Evolutionary conservation across 2,113 vertebrate genomes (phyloP), one percentile per base, ranked within the genome.

Genomic region (Garra rufa): DNA sequence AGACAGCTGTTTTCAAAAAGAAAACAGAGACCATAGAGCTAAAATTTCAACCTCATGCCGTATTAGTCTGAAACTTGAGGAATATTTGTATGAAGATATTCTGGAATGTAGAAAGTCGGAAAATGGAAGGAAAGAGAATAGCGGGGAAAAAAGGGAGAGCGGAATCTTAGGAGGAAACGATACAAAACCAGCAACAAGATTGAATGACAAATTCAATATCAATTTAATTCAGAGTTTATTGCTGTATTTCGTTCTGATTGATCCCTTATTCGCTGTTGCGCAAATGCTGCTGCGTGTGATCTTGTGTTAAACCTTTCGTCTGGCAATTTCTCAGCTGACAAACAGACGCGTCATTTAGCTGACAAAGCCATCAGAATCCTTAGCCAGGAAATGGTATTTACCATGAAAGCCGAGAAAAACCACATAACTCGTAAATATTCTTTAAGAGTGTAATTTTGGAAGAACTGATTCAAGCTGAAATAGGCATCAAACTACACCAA

Each of bases 141-240:
- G 44, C 38, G 46, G 69, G n/a, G 76, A 19, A 9, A 73, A 34
- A 28, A 52, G 52, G 76, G 4, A 70, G 52, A 77, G 26, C 48
- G 76, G 86, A 86, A 88, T 38, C 44, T 4, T 21, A 65, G 69
- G 83, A 90, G 92, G 91, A 92, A 93, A 92, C 91, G 88, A 93
- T 89, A 88, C 86, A 93, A 91, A 88, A 76, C 52, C 63, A 75
- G 81, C n/a, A 78, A 85, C 34, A 43, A 87, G 81, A 92, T 86
- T 89, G 90, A 85, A 89, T 14, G 80, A 70, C n/a, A 83, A 88
- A 88, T 91, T 89, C 86, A 89, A 89, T 90, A 85, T 87, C 50
- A 88, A 86, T 91, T 87, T 85, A 79, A 76, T 76, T 88, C 1
- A 30, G 77, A 82, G 59, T 65, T 83, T 76, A 86, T 86, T 84